Conservation (phyloP, 2,888 invertebrate species). For the Globia sparganii region DNA sequence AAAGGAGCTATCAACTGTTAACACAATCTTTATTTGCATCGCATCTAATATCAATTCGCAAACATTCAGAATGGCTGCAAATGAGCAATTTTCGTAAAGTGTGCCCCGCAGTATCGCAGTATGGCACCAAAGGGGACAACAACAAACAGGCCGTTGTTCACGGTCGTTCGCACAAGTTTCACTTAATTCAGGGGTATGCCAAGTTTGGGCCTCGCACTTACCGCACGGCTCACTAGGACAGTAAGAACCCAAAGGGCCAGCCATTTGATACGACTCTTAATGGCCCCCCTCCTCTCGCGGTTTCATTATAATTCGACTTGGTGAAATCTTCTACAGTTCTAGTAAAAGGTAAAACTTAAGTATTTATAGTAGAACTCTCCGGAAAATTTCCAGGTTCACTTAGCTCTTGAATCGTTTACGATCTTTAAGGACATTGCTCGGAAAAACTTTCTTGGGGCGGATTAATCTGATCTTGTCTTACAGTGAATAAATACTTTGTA, state of each 20-base stretch:
- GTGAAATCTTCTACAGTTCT: conserved; percentile 45
- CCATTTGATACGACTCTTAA: conserved; percentile 61
- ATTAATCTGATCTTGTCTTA: conserved; percentile 34
- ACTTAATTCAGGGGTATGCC: conserved; percentile 55
- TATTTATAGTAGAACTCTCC: conserved; percentile 25
- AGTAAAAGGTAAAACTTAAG: conserved; percentile 39
- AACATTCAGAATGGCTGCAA: conserved; percentile 36
- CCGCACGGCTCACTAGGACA: conserved; percentile 38
- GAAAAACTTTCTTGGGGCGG: conserved; percentile 32
- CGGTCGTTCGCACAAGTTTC: conserved; percentile 48
- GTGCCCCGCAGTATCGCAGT: conserved; percentile 14
- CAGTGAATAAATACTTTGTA: conserved; percentile 26
- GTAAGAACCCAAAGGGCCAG: conserved; percentile 47
- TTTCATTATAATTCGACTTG: conserved; percentile 57
- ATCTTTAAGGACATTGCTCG: conserved; percentile 33
- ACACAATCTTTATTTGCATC: conserved; percentile 4
- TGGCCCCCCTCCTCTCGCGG: conserved; percentile 52
- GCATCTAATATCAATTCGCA: conserved; percentile 38
- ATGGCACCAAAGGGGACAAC: conserved; percentile 35
- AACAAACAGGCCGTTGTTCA: conserved; percentile 38
- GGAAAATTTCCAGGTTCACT: conserved; percentile 43
- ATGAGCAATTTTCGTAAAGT: conserved; percentile 40
- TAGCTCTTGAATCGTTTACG: conserved; percentile 42
- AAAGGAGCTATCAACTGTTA: conserved; percentile 2
- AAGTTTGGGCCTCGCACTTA: conserved; percentile 61